Base-by-base conservation (phyloP, 2,797 vertebrate species). In the Lophura swinhoii region DNA sequence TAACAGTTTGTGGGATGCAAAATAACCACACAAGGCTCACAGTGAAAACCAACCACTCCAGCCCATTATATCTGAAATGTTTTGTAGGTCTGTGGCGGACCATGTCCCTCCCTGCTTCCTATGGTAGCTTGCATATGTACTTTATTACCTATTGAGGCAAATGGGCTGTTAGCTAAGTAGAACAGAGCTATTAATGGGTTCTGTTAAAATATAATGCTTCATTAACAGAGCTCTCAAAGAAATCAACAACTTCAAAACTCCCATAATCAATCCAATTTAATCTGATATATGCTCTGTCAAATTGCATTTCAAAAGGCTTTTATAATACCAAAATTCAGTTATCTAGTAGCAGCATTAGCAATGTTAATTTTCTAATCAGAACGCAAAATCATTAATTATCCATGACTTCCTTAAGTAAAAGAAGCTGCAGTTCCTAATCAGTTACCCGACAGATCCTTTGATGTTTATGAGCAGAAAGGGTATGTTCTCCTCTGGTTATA, bases 301-400 rank as follows among this genome's bases (percentile, higher is more conserved):
- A 95, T 87, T 95, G 81, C 64, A 96, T 94, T 96, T 95, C 69
- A 96, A 95, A 97, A 94, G 39, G 62, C 74, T 96, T 94, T 92
- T 94, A 81, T 93, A 95, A 94, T 48, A 92, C 35, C 31, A 24
- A 95, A 96, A 95, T 85, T 77, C 81, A 89, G 88, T 88, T 96
- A 92, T 93, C 96, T 95, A 92, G 20, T 92, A 95, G 96, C 68
- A 95, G 72, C 71, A 94, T 94, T 95, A 96, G 81, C 91, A 96
- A 97, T 96, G 84, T 90, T 93, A 87, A 95, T 95, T 80, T 93
- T 92, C 70, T 95, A 95, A 96, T 97, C 75, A 97, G 94, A 96
- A 96, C 18, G 44, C 76, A 88, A 92, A 90, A 95, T 85, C 90
- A 93, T 96, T 96, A 91, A 96, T 91, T 96, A 95, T 63, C 91